Evolutionary conservation across 2,888 invertebrate species (phyloP), one percentile per base, ranked within the genome.

Genomic region (Hyppa rectilinea): DNA sequence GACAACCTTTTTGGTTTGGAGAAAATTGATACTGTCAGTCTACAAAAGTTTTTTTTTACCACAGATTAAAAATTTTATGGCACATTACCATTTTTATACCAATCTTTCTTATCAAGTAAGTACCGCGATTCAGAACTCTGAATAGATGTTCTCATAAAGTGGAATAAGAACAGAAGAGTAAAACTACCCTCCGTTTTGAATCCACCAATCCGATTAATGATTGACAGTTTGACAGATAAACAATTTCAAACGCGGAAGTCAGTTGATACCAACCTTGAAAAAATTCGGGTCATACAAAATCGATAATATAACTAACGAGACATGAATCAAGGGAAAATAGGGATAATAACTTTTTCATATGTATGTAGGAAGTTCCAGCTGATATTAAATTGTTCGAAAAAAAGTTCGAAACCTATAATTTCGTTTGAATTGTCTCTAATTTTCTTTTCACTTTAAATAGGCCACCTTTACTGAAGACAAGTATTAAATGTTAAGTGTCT

Each of bases 221-320:
- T 81, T 59, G 20, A 62, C 71, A 72, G 76, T 79, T 79, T 81
- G 75, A 72, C 20, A 10, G 23, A 52, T 66, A 62, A 65, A 49
- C n/a, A 9, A 45, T 36, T 26, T 49, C 1, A 45, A 38, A 60
- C 29, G 12, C 38, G 75, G 43, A 45, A 50, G 23, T 76, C 12
- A 12, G 7, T n/a, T 43, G 9, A 4, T 14, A 50, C 14, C 2
- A 47, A 72, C 43, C n/a, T 4, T 49, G 17, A 55, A 1, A 12
- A 49, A 26, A 23, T 17, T 50, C 5, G 1, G 7, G n/a, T 23
- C 26, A 36, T 26, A 29, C 20, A 14, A 55, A 71, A 29, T 40
- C 5, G 17, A 20, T 10, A 20, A 52, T 36, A 14, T 20, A 7
- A 26, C 20, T 20, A 45, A 0, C 0, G 31, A 14, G 26, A 31